Base-by-base conservation (phyloP, 2,888 invertebrate genomes). In the Metellina segmentata region DNA sequence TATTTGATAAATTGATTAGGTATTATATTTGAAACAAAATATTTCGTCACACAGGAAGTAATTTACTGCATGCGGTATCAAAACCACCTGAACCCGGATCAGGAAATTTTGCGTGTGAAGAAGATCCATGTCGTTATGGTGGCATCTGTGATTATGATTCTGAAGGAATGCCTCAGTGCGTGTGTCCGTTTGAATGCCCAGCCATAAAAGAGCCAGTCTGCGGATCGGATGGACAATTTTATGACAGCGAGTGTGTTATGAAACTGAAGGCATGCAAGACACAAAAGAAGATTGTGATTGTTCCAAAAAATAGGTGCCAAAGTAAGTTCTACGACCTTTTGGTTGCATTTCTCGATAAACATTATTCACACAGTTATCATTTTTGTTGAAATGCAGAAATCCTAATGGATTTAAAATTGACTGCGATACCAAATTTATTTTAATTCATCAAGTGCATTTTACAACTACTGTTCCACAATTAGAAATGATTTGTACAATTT, bases 241-340 rank as follows among this genome's bases (percentile, higher is more conserved):
- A 98, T 94, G 96, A 97, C 9, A 98, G 97, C 94, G 96, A 97
- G 94, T 98, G 98, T 95, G 97, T 97, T 87, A 97, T 98, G 97
- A 97, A 97, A 95, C 97, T 97, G 96, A 97, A 98, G 94, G 97
- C 97, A 53, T 98, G 98, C 95, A 97, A 97, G 94, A 96, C 97
- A 94, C 98, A 98, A 95, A 96, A 97, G 94, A 97, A 97, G 94
- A 96, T 98, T 93, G 96, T 97, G 94, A 96, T 97, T 87, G 96
- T 97, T 93, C 97, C 97, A 2, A 96, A 97, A 95, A 98, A 98
- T 94, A 96, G 89, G 61, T 98, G 98, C 95, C 97, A 97, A 97
- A 97, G 98, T 97, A 94, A 94, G 94, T 70, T 48, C 0, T 13
- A 19, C 19, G 19, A 6, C 20, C 53, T 51, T 52, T 78, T 20